A percentile compares a stretch with the other conserved stretches of the same genome.
Evolutionary conservation across 2,888 invertebrate species (phyloP).

Genomic region (Pilophorus perplexus): DNA sequence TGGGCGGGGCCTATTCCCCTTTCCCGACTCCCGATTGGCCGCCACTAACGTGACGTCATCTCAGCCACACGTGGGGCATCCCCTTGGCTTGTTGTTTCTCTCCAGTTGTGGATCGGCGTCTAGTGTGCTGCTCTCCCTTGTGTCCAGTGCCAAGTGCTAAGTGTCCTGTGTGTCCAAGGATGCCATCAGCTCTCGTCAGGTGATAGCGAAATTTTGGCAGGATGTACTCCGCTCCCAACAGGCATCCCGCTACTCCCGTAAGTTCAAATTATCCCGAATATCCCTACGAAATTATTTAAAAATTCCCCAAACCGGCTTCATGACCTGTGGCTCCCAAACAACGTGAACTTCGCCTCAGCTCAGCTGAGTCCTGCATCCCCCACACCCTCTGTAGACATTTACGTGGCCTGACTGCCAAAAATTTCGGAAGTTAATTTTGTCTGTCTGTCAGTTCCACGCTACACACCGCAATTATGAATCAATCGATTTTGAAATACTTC

Average conservation of each 20-base stretch:
- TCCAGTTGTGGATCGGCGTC: slow-evolving; percentile 16
- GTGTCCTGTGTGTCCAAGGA: slow-evolving; percentile 24
- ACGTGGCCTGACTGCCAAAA: too few relatives aligned
- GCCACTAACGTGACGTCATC: slow-evolving; percentile 9
- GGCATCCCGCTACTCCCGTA: slow-evolving; percentile 35
- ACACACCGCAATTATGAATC: too few relatives aligned
- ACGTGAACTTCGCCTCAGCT: too few relatives aligned
- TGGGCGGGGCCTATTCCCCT: slow-evolving; percentile 15
- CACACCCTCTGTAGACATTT: too few relatives aligned
- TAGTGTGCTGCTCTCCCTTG: slow-evolving; percentile 1
- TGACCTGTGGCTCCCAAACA: too few relatives aligned
- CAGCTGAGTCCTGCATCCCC: too few relatives aligned
- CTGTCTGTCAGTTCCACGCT: too few relatives aligned
- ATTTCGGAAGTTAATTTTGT: too few relatives aligned
- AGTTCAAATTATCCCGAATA: neutral
- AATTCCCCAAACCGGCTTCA: too few relatives aligned
- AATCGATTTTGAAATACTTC: too few relatives aligned
- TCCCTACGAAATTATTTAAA: too few relatives aligned
- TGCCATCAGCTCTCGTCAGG: slow-evolving; percentile 31
- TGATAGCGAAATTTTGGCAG: slow-evolving; percentile 19
- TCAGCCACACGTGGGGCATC: slow-evolving; percentile 9
- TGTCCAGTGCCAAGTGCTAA: slow-evolving; percentile 4
- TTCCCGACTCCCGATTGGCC: slow-evolving; percentile 1
- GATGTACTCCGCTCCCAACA: slow-evolving; percentile 38
- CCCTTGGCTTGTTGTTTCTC: slow-evolving; percentile 19